These are phyloP conservation scores for Melanostoma scalare DNA, from an alignment of 2,888 invertebrate species.

Conservation along the genomic window DNA sequence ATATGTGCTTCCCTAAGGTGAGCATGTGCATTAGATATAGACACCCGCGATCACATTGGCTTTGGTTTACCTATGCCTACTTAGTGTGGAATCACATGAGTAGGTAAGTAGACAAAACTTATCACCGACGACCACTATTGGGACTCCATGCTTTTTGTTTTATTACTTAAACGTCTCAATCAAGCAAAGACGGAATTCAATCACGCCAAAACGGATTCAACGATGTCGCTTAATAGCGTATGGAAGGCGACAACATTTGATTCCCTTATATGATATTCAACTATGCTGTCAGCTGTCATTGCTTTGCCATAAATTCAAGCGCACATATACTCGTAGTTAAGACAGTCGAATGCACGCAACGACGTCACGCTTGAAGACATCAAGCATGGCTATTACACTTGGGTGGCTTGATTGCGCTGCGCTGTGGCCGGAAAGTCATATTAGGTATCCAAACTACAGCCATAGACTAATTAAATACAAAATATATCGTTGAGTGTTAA, in stretches of 20 bases:
- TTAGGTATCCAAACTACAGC: not conserved
- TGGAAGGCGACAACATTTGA: constrained; percentile 30
- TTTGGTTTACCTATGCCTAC: not conserved
- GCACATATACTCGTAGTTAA: not conserved
- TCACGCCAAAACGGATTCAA: constrained; percentile 34
- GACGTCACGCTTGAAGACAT: constrained; percentile 50
- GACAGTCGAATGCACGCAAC: constrained; percentile 35
- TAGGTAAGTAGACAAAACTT: not conserved
- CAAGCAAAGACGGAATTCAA: constrained; percentile 37
- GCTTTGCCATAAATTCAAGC: not conserved
- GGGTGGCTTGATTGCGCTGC: not conserved
- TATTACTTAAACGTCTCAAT: constrained; percentile 20
- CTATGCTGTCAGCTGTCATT: constrained; percentile 9
- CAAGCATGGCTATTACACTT: not conserved
- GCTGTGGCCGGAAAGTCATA: not conserved
- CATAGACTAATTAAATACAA: not conserved
- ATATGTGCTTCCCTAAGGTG: constrained; percentile 32
- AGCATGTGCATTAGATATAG: constrained; percentile 36
- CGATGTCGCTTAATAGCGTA: constrained; percentile 20
- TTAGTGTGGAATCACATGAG: constrained; percentile 9
- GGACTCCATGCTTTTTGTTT: not conserved
- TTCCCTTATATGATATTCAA: constrained; percentile 14
- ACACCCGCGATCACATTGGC: constrained; percentile 18
- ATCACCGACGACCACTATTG: not conserved
- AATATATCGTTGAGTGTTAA: constrained; percentile 1